phyloP scores from a whole-genome alignment of 2,888 invertebrate genomes.

The Scelioninae gen. 1 region DNA sequence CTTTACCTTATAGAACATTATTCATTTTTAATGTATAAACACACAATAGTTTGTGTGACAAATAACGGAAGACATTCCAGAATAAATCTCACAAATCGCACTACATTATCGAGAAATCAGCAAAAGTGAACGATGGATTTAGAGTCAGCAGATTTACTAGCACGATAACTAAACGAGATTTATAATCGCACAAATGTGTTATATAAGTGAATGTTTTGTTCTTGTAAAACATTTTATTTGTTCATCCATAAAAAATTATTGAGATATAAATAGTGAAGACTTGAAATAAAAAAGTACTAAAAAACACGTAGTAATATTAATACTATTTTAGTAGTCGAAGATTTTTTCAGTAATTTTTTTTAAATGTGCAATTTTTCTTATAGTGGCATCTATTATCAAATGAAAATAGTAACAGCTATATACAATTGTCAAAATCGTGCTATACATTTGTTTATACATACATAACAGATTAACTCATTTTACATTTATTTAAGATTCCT shows the following conservation, averaged over 20 bases:
- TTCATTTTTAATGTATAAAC: constrained; percentile 12
- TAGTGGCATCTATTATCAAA: no score
- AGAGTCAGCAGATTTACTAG: constrained; percentile 32
- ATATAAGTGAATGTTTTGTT: background rate
- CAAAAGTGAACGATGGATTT: constrained; percentile 56
- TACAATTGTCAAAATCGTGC: no score
- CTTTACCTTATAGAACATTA: background rate
- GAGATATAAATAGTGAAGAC: no score
- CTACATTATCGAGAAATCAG: constrained; percentile 49
- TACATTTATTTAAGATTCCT: constrained; percentile 13
- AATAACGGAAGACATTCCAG: constrained; percentile 40
- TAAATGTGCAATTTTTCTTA: no score
- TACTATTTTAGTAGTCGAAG: no score
- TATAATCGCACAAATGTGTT: constrained; percentile 4
- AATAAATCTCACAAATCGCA: constrained; percentile 60
- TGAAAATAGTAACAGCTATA: no score
- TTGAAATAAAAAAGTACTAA: no score
- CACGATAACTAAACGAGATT: constrained; percentile 39
- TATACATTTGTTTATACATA: no score
- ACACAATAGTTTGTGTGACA: constrained; percentile 41
- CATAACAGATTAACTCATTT: constrained; percentile 1
- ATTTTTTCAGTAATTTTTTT: no score
- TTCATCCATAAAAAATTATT: no score
- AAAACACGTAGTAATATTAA: no score
- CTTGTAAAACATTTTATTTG: no score